phyloP scores from a whole-genome alignment of 2,888 invertebrate genomes.

The Callosobruchus maculatus region DNA sequence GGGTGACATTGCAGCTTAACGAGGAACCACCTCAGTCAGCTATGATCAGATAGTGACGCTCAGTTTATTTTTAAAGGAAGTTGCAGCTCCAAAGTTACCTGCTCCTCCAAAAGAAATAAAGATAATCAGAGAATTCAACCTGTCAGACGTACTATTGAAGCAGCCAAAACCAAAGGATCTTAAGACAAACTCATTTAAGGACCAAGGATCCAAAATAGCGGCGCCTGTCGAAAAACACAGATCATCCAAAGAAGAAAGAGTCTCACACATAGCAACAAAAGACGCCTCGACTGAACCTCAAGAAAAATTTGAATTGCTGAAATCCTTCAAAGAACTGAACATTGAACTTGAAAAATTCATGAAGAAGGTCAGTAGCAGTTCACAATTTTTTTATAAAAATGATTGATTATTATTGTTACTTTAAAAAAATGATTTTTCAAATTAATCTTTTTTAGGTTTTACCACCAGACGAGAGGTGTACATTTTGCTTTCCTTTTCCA shows the following conservation, averaged over 20 bases:
- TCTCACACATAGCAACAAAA: neutral
- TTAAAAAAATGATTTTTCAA: no score
- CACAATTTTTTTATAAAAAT: slow-evolving; percentile 3
- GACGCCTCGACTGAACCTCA: neutral
- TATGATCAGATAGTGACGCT: neutral
- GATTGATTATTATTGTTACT: no score
- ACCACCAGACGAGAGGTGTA: slow-evolving; percentile 5
- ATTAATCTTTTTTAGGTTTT: neutral
- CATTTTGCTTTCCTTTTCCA: slow-evolving; percentile 25
- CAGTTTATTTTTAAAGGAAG: neutral
- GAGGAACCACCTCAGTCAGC: no score
- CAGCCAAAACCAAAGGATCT: neutral
- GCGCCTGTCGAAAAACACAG: neutral
- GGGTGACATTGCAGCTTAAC: no score
- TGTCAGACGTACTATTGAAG: neutral
- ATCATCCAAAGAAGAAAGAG: neutral
- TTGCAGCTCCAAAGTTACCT: neutral
- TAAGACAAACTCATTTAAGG: neutral
- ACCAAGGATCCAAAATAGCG: neutral
- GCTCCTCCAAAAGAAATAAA: neutral
- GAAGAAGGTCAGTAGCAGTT: slow-evolving; percentile 5
- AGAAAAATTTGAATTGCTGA: slow-evolving; percentile 15
- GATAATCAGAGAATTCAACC: neutral
- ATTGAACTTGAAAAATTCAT: slow-evolving; percentile 18
- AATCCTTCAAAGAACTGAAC: slow-evolving; percentile 26